Evolutionary conservation across 2,797 vertebrate genomes (phyloP).

Genomic region (Halcyon smyrnensis): DNA sequence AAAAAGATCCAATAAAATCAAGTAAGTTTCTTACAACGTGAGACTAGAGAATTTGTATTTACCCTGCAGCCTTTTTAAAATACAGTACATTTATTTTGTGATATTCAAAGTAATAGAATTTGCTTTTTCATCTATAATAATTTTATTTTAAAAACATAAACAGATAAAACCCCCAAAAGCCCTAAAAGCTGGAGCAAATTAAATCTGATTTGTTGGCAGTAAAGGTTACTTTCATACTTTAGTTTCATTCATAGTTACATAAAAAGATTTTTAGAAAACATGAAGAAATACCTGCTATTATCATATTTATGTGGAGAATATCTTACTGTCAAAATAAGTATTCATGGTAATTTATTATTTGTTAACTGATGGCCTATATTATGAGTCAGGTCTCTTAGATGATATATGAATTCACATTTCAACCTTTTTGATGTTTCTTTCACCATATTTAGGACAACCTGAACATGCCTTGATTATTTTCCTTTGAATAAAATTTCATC

Average conservation of each 20-base stretch:
- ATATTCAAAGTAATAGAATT: background rate
- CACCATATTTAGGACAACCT: background rate
- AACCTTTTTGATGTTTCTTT: background rate
- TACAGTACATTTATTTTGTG: background rate
- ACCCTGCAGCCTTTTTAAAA: background rate
- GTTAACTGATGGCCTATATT: background rate
- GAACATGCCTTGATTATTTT: background rate
- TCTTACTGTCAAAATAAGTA: background rate
- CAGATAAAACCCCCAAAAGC: background rate
- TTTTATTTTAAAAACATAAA: background rate
- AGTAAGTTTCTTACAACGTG: background rate
- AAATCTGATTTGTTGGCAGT: background rate
- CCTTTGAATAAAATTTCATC: background rate
- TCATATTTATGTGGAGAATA: background rate
- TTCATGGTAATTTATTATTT: background rate
- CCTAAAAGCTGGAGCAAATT: background rate
- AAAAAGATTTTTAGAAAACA: background rate
- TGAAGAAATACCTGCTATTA: background rate
- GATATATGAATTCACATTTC: background rate
- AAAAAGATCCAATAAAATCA: slow-evolving; percentile 4
- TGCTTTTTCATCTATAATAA: background rate
- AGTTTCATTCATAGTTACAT: background rate
- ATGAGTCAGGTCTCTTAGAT: background rate
- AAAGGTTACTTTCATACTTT: background rate
- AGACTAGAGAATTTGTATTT: background rate